These are phyloP conservation scores for Myodes glareolus DNA, from an alignment of 2,113 vertebrate genomes.

Conservation along the genomic window DNA sequence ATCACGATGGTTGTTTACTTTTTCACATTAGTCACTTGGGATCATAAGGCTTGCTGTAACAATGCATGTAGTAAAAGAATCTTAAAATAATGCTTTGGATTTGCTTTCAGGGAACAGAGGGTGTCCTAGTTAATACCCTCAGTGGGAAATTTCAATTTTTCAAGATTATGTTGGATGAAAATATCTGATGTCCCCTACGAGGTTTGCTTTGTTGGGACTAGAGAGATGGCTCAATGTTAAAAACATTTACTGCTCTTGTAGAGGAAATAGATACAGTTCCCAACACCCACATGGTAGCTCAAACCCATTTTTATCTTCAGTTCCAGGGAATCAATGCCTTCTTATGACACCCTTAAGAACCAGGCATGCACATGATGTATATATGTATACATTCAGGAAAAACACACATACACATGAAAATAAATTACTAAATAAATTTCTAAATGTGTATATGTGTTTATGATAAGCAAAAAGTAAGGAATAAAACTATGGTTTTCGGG, in stretches of 20 bases:
- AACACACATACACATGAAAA: background rate
- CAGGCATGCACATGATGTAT: background rate
- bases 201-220: background rate
- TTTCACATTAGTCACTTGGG: background rate
- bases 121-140: background rate
- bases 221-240: background rate
- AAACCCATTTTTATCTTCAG: background rate
- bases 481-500: background rate
- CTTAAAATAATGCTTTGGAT: background rate
- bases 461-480: background rate
- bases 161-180: background rate
- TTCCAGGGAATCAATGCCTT: background rate
- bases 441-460: background rate
- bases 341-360: background rate
- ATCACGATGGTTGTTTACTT: background rate
- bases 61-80: background rate
- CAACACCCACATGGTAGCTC: background rate
- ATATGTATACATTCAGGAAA: background rate
- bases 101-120: background rate
- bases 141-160: background rate
- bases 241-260: background rate
- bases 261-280: too few relatives aligned
- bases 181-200: background rate
- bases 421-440: background rate
- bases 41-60: background rate